Evolutionary conservation across 1,140 invertebrate genomes (phyloP), one percentile per base, ranked within the genome.

Genomic region (Drosophila kanapiae): DNA sequence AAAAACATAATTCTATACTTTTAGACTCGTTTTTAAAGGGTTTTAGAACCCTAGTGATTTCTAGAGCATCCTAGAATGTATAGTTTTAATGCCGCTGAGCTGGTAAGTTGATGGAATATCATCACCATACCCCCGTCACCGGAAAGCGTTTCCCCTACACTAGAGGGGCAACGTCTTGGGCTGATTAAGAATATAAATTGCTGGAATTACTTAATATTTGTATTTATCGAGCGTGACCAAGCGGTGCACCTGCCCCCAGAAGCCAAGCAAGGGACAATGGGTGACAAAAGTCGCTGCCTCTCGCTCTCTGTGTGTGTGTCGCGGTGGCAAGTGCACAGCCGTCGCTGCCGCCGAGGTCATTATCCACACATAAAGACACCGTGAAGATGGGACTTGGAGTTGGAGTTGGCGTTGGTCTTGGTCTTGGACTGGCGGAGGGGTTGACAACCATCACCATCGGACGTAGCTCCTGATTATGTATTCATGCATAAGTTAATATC

Each of bases 401-500:
- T n/a, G n/a, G n/a, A n/a, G n/a, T n/a, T 23, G 23, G 23, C 1
- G 23, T 23, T 23, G 23, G 23, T 2, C 1, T 23, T 23, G 23
- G 3, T 23, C 23, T 38, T 45, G 53, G 48, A 64, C 67, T 51
- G 35, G 40, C 51, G 18, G 65, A 70, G 68, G 78, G 83, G 82
- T 86, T 86, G 82, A 86, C 82, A 86, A 88, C 53, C 53, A 56
- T 56, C 53, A 16, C 18, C 84, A 87, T 87, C 65, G 76, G 64
- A 58, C 69, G 54, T 70, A 76, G 67, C 59, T 78, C 59, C 77
- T 88, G 85, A 88, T 87, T 88, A 87, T 78, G 81, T 84, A 87
- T 87, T 88, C 84, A 87, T 86, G 82, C 79, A 85, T 85, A 85
- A 80, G 82, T 86, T 79, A 86, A 79, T 79, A 71, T 74, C 71